Conservation (phyloP, 1,140 invertebrate genomes). For the Drosophila tristis region DNA sequence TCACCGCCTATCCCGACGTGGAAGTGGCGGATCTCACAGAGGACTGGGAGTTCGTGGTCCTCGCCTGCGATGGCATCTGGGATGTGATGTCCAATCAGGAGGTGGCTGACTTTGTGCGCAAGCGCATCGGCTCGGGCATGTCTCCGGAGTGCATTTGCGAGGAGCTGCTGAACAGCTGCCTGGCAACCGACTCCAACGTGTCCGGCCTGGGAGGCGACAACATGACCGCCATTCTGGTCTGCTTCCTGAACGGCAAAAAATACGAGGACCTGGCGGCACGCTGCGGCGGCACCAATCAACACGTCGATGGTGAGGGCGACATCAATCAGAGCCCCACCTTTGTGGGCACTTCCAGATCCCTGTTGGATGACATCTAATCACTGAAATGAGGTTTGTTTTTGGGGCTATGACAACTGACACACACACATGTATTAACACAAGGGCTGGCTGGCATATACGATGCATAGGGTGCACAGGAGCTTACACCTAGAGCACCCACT, state of each 20-base stretch:
- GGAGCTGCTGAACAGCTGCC: conserved; percentile 95
- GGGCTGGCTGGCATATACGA: no score
- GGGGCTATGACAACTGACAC: no score
- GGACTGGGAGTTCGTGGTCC: conserved; percentile 97
- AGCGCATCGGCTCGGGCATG: conserved; percentile 90
- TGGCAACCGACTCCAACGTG: conserved; percentile 97
- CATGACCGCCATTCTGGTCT: conserved; percentile 96
- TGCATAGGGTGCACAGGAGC: no score
- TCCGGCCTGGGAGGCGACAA: conserved; percentile 98
- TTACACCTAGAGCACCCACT: no score
- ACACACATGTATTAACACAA: no score
- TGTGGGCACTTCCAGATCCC: not conserved
- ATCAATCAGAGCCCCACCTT: conserved; percentile 16
- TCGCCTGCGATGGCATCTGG: conserved; percentile 99
- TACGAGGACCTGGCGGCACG: conserved; percentile 88
- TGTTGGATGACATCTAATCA: no score
- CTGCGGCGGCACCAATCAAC: conserved; percentile 55
- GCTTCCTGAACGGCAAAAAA: conserved; percentile 90
- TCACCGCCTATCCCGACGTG: conserved; percentile 98
- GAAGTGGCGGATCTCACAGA: conserved; percentile 90
- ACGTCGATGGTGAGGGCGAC: conserved; percentile 41
- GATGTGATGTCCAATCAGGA: conserved; percentile 97
- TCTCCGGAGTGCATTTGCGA: conserved; percentile 98
- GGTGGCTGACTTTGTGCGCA: conserved; percentile 95
- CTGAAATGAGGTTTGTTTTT: no score